Evolutionary conservation across 2,113 vertebrate species (phyloP).

Genomic region (Saguinus midas): DNA sequence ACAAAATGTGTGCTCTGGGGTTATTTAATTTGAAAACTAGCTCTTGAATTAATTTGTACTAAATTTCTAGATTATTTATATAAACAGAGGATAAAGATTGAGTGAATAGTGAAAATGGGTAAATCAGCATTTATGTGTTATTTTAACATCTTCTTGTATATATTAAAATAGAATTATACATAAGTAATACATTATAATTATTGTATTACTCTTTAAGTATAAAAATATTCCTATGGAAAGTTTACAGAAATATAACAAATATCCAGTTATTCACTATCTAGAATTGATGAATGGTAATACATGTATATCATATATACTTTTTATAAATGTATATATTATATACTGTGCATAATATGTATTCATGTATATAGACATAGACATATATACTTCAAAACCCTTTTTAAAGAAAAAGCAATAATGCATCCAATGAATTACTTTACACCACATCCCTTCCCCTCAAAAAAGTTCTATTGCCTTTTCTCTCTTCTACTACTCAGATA

Average conservation of each 20-base stretch:
- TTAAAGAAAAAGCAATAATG: not conserved
- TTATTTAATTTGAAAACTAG: conserved; percentile 30
- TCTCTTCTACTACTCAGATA: not conserved
- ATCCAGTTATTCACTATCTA: not conserved
- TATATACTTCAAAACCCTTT: not conserved
- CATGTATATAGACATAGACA: not conserved
- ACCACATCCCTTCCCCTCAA: not conserved
- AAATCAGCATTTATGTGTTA: not conserved
- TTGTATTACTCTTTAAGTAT: not conserved
- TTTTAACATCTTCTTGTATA: not conserved
- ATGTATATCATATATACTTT: not conserved
- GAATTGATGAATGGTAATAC: not conserved
- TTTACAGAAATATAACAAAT: not conserved
- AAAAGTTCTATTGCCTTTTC: not conserved
- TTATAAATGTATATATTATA: not conserved
- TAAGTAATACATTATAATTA: not conserved
- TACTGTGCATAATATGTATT: not conserved
- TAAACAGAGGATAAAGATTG: not conserved
- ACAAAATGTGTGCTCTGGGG: not conserved
- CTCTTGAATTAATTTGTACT: not conserved
- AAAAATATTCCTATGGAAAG: not conserved
- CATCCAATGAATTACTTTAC: not conserved
- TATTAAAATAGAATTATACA: not conserved
- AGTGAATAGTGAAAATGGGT: not conserved
- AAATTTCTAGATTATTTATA: not conserved